These are phyloP conservation scores for Apodemia zela DNA, from an alignment of 2,888 invertebrate genomes.

Conservation along the genomic window DNA sequence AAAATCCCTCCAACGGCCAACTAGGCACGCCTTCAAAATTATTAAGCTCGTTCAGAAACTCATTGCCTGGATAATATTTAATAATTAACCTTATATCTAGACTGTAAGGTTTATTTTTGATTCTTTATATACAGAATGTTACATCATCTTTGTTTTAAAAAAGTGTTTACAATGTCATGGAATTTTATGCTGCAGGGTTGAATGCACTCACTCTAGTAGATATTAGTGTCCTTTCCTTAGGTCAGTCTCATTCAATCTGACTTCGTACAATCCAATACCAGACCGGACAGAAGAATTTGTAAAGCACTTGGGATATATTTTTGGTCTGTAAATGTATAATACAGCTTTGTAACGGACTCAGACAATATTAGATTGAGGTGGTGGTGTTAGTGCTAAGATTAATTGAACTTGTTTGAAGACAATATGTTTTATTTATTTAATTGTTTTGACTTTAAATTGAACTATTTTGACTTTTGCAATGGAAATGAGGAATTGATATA, in stretches of 20 bases:
- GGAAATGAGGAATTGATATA: no score
- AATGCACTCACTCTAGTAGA: slow-evolving; percentile 42
- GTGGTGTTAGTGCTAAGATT: no score
- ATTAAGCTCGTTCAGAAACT: slow-evolving; percentile 61
- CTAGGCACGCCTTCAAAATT: slow-evolving; percentile 76
- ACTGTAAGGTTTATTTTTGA: slow-evolving; percentile 25
- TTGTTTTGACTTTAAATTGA: no score
- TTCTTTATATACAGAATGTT: slow-evolving; percentile 30
- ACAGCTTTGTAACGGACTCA: neutral
- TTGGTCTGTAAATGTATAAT: slow-evolving; percentile 45
- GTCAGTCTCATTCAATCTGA: slow-evolving; percentile 61
- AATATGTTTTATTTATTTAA: no score
- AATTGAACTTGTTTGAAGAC: no score
- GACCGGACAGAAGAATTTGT: slow-evolving; percentile 61
- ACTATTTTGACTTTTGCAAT: no score
- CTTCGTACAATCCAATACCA: slow-evolving; percentile 63
- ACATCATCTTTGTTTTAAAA: slow-evolving; percentile 47
- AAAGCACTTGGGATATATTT: slow-evolving; percentile 50
- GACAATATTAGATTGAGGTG: no score
- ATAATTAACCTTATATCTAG: slow-evolving; percentile 31
- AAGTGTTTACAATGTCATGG: slow-evolving; percentile 64
- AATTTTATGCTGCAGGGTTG: slow-evolving; percentile 68
- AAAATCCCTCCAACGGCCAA: slow-evolving; percentile 68
- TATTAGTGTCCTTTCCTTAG: slow-evolving; percentile 38
- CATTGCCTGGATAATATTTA: slow-evolving; percentile 33